Base-by-base conservation (phyloP, 2,888 invertebrate species). In the Schizotus pectinicornis region DNA sequence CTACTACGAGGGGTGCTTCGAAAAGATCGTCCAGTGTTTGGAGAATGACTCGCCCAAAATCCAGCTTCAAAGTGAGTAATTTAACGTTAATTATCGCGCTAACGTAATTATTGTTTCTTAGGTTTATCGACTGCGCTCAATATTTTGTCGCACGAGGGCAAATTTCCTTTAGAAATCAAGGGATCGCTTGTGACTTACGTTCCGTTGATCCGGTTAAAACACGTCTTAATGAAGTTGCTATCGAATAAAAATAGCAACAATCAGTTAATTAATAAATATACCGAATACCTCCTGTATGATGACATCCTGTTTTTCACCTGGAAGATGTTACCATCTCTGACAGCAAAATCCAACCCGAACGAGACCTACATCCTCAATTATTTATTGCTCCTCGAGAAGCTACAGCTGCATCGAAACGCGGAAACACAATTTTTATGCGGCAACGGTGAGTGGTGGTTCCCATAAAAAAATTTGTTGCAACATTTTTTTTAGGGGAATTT, bases 301-400 rank as follows among this genome's bases (percentile, higher is more conserved):
- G 94, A 95, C 75, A 85, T 93, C 11, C 81, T 92, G 59, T 90
- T 87, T 73, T 85, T 87, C 73, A 86, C 88, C 0, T 88, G 93
- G 81, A 85, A 85, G 74, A 73, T 84, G 50, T 72, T 89, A 68
- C 83, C 84, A 8, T 77, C 80, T 67, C 78, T 83, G 74, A 88
- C 83, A 43, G 84, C 85, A 30, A 86, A 85, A 70, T 78, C 81
- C 9, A 83, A 84, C 62, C 83, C 79, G 13, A 77, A 73, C 60
- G 77, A 79, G 54, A 56, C 72, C 7, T 79, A 79, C 52, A 77
- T 79, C 14, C 67, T 75, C 68, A 78, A 78, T 67, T 80, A 77
- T 65, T 66, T 80, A 48, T 52, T 67, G 9, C 57, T 80, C 22
- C 56, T 80, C 47, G 78, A 75, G 59, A 79, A 77, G 59, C 59